Evolutionary conservation across 23 tunicate genomes (phyloP), one percentile per base, ranked within the genome.

Genomic region (Styela clava): DNA sequence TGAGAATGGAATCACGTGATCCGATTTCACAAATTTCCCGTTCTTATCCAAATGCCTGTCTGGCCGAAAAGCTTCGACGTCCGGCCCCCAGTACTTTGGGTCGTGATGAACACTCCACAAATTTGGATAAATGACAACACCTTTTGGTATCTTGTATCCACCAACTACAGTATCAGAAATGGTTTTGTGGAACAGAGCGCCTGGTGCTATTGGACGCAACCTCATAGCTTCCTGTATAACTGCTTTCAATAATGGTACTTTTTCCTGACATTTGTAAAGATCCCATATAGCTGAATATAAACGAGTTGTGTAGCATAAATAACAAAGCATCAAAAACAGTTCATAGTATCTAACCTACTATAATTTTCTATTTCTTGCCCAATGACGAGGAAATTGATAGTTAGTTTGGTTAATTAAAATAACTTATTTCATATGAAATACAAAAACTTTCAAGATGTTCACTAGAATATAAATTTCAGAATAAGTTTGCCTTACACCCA

Each of bases 81-180:
- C 98, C 0, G 90, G 97, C 2, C 72, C 64, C 98, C 98, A 93
- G 44, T 35, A 29, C 1, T 73, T 35, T 70, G 63, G 33, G 69
- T 93, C 93, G 56, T 74, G 88, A 70, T 93, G 93, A 0, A 87
- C 93, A 62, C 87, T 81, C 92, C 91, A 88, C n/a, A 93, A 35
- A 73, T 93, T 93, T 16, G 93, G 84, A 16, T 84, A 62, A 32
- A 93, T 73, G 18, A 68, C 73, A 0, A 85, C 73, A 37, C 63
- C 83, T 74, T 84, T 81, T 24, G 93, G 88, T 21, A 93, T 77
- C 22, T 56, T 30, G 82, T 63, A 93, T 20, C 98, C 98, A 52
- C 35, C 26, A 0, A 88, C 74, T 18, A 56, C 74, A 52, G 93
- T 84, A 64, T 84, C 85, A 30, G 81, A 63, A 2, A 79, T 80